Evolutionary conservation across 2,113 vertebrate genomes (phyloP).

Genomic region (Haliaeetus leucogaster): DNA sequence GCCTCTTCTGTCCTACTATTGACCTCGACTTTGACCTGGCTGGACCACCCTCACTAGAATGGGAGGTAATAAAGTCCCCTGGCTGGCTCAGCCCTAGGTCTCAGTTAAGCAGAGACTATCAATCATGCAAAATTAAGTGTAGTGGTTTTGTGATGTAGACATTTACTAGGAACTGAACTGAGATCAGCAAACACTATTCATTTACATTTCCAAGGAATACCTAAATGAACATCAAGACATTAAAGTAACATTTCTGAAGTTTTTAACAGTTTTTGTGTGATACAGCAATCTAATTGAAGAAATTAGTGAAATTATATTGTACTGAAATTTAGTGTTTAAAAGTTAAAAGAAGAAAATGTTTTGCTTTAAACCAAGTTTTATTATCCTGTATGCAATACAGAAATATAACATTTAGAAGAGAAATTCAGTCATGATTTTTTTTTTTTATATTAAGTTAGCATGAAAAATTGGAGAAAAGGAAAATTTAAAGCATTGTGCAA

Average conservation of each 20-base stretch:
- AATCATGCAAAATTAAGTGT: slow-evolving; percentile 79
- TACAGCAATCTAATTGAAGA: not conserved
- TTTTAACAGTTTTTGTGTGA: not conserved
- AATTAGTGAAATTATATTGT: not conserved
- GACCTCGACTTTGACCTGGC: slow-evolving; percentile 82
- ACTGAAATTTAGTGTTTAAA: not conserved
- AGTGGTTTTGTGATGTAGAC: slow-evolving; percentile 78
- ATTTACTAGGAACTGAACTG: slow-evolving; percentile 74
- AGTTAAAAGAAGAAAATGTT: not conserved
- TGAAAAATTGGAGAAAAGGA: not conserved
- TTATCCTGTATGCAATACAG: not conserved
- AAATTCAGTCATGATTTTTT: not conserved
- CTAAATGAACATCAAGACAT: not conserved
- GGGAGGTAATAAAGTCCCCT: slow-evolving; percentile 76
- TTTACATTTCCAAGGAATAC: slow-evolving; percentile 55
- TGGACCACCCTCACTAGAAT: slow-evolving; percentile 80
- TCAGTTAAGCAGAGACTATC: slow-evolving; percentile 73
- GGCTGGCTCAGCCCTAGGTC: slow-evolving; percentile 63
- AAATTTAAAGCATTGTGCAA: not conserved
- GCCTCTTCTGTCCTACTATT: slow-evolving; percentile 73
- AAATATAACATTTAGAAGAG: not conserved
- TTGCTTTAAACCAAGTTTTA: not conserved
- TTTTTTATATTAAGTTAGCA: not conserved
- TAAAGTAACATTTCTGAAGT: not conserved
- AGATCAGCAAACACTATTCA: slow-evolving; percentile 60